Base-by-base conservation (phyloP, 2,797 vertebrate species). In the Sebastes glaucus region DNA sequence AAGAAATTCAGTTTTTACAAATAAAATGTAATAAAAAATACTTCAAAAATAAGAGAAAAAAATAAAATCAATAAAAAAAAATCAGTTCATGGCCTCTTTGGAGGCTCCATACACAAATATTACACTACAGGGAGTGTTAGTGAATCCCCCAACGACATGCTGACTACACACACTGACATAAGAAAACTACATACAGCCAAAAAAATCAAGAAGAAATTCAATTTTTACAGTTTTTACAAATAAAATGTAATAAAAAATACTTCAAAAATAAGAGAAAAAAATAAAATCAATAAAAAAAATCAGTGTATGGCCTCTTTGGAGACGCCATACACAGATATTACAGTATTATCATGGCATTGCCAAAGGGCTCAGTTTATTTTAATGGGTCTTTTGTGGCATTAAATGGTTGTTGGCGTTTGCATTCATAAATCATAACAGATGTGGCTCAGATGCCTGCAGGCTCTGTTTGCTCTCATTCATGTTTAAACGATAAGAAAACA, bases 361-460 rank as follows among this genome's bases (percentile, higher is more conserved):
- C 74, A 30, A 20, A 71, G 62, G 84, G 28, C 35, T 52, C 30
- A 2, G 4, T 68, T 82, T 61, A 60, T 77, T 59, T 66, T 59
- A 63, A 74, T 84, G 42, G 28, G 30, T 68, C 14, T 65, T 28
- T 73, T 76, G 53, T 61, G 71, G 38, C 71, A 23, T 71, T 59
- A 61, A 66, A 64, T 38, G 57, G 20, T 76, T 82, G 74, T 35
- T 77, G 59, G 30, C 30, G 38, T 70, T 74, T 83, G 55, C 22
- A 9, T 30, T 70, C 66, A 81, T 87, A 61, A 69, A 81, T 89
- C 84, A 64, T 49, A 23, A 20, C 67, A 80, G 65, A 59, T 71
- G 80, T 71, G 77, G 4, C 69, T 83, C 76, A 20, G 74, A 76
- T 67, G 78, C 6, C 88, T 8, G 8, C 1, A 56, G 85, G 82